Base-by-base conservation (phyloP, 1,140 invertebrate species). In the Palaemon carinicauda region DNA sequence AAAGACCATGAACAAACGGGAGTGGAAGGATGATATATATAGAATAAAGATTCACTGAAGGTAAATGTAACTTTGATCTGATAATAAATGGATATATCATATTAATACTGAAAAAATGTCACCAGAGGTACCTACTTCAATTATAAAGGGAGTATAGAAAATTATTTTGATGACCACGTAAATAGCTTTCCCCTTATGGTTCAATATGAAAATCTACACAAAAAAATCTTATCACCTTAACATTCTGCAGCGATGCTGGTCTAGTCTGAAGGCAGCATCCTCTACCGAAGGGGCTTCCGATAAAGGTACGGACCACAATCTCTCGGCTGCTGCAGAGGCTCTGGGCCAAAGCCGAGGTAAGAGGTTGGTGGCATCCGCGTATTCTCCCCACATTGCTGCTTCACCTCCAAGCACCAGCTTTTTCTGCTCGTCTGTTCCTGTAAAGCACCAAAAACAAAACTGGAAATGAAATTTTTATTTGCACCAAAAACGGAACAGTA, bases 341-440 rank as follows among this genome's bases (percentile, higher is more conserved):
- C 97, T 91, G 1, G 96, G 96, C 94, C 95, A 96, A 12, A 96
- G 93, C 89, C 94, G 93, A 60, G 91, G 91, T 56, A 94, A 92
- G 4, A 94, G 89, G 87, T 94, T 94, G 5, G 92, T 93, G 88
- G 91, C 93, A 90, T 98, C 96, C 0, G 97, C 95, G 89, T 94
- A 95, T 91, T 98, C 97, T 1, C 94, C 94, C 97, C 97, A 98
- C 95, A 98, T 96, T 89, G 96, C 97, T 5, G 96, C 95, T 91
- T 98, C 97, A 1, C 97, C 97, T 10, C 97, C 97, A 17, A 97
- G 91, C 9, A 94, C 91, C 24, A 89, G 77, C 4, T 53, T 19
- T 60, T 89, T 87, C 75, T 90, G 88, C 60, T 82, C 80, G 17
- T 21, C 79, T 27, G 81, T 92, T 84, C 91, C 17, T 86, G 50